Base-by-base conservation (phyloP, 2,888 invertebrate species). In the Clivina fossor region DNA sequence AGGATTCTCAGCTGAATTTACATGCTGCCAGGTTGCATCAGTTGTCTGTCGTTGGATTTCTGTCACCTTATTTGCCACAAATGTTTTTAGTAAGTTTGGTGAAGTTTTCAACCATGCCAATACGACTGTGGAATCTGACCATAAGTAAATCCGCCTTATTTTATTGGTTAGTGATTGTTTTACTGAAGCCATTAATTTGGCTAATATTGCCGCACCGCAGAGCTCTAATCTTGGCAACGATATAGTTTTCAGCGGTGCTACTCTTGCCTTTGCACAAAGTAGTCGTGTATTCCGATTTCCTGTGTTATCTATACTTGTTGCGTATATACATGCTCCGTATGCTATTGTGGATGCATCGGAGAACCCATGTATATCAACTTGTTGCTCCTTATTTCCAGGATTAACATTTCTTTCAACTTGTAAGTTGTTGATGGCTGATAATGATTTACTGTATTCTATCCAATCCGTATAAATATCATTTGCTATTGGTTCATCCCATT, bases 181-280 rank as follows among this genome's bases (percentile, higher is more conserved):
- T 9, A 38, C 40, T 4, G 8, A 24, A 15, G 11, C n/a, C 18
- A 26, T 7, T 49, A 49, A 28, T 38, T 18, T 24, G n/a, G 40
- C 16, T 28, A 40, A 13, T 33, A 63, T 26, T 16, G 63, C 16
- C 1, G 64, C 65, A 2, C 56, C 65, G 28, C 60, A 64, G 11
- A 66, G 54, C 57, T 68, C 66, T 4, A 66, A 48, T 47, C 65
- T 51, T 3, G 66, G 65, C 8, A 63, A 30, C 1, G 64, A 58
- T 2, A 60, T 49, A 4, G 28, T 48, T 48, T 66, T 66, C 8
- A 66, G 11, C 8, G 66, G 64, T 4, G 68, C 64, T 7, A 68
- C 64, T 5, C 64, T 54, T 1, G 63, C 61, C 55, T 69, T 67
- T 2, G 68, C 56, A 18, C 61, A 62, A 5, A 68, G 19, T 22